Evolutionary conservation across 2,797 vertebrate species (phyloP), one percentile per base, ranked within the genome.

Genomic region (Onychomys torridus): DNA sequence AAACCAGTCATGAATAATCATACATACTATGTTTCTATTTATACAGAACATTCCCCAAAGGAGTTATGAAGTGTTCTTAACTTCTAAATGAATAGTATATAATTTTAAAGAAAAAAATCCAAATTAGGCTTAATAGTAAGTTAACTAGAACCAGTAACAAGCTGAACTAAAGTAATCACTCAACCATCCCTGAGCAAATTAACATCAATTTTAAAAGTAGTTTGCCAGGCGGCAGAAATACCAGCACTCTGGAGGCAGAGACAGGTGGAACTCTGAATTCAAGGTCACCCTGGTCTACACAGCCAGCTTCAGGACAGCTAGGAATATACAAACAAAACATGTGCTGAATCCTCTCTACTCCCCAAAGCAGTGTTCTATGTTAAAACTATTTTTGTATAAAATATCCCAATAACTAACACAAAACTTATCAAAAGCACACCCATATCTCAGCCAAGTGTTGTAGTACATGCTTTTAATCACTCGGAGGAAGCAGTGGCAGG

Each of bases 101-200:
- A 85, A 49, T 75, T 73, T 63, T 55, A 19, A 73, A 12, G 32
- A 34, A 65, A 71, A 55, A 75, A 1, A 16, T 61, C 27, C 37
- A 52, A 89, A 17, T 71, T 75, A 65, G 59, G 27, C 43, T 61
- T 29, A 16, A 96, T 6, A 92, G 86, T n/a, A 85, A 85, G 27
- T 77, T 55, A 92, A 93, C 95, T 25, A 87, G 95, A 92, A 67
- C 9, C 71, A 94, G 13, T 91, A 91, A 91, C 61, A 96, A 87
- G 52, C 93, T 43, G 81, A 87, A 90, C 69, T 61, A 61, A 23
- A 93, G 49, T 46, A 79, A 5, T 61, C 14, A 96, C 10, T 40
- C 32, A 91, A 67, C 9, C 49, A 96, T 14, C 77, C 59, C 25
- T 94, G 73, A 78, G 63, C 43, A 93, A 88, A 84, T 67, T 77